Evolutionary conservation across 2,797 vertebrate genomes (phyloP), one percentile per base, ranked within the genome.

Genomic region (Oceanodroma leucorhoa): DNA sequence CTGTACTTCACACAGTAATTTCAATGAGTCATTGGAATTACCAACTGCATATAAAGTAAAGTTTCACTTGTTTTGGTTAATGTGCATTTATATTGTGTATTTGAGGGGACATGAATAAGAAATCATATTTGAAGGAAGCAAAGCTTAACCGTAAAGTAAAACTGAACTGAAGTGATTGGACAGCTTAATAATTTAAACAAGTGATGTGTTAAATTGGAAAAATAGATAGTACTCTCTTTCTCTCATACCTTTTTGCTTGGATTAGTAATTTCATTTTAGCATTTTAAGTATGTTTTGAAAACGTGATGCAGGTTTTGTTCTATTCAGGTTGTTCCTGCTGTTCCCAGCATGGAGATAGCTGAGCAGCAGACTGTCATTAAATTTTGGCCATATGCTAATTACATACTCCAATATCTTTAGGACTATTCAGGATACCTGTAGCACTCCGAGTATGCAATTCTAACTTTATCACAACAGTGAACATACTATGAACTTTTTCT

Each of bases 31-130:
- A 43, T 77, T 92, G 40, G 40, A 92, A 83, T 61, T 90, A 73
- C 38, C 6, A 91, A 45, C 9, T 72, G 3, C 65, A 57, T 34
- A 46, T 57, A 88, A 93, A 94, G 32, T 32, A 36, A 71, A 69
- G 81, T 89, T 95, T 95, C 26, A 62, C 50, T 46, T 54, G 5
- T 82, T 95, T 96, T 88, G 48, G 82, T 77, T 92, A 93, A 55
- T 13, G 7, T 29, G 19, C 11, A 45, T 76, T 79, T 85, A 36
- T 71, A 65, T n/a, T 86, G 29, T 15, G 4, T 64, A 57, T 92
- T 93, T 87, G 50, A 18, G 29, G 14, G 40, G 7, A 5, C 36
- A 32, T 43, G 38, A 83, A 36, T 69, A 93, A 93, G 77, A 70
- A 90, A 89, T 43, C 26, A 7, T 65, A 76, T 93, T 92, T 93